phyloP scores from a whole-genome alignment of 2,113 vertebrate genomes.

The Acrocephalus kingi region DNA sequence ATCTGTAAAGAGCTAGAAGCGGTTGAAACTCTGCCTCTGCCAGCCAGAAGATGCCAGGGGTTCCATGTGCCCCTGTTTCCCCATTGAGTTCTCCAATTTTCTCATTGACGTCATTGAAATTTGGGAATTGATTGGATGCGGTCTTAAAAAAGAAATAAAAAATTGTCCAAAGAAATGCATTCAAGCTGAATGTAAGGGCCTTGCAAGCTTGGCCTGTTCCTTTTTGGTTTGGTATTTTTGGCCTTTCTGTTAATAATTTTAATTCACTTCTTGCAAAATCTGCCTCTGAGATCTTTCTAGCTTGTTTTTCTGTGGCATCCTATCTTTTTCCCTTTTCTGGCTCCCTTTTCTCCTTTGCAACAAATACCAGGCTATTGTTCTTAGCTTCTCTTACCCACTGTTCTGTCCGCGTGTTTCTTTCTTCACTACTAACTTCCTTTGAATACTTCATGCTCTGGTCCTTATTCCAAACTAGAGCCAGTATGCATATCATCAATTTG shows the following conservation, averaged over 20 bases:
- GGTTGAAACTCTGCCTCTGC: constrained; percentile 62
- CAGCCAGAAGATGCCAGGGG: constrained; percentile 60
- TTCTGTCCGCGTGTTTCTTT: neutral
- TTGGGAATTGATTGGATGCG: constrained; percentile 51
- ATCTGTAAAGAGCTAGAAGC: constrained; percentile 59
- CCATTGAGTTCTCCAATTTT: constrained; percentile 55
- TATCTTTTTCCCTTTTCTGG: constrained; percentile 20
- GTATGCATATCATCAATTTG: neutral
- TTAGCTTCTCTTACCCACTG: neutral
- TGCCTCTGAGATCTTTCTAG: constrained; percentile 12
- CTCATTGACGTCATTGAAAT: constrained; percentile 50
- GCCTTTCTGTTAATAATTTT: constrained; percentile 41
- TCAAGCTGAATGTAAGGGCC: constrained; percentile 56
- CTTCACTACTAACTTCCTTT: constrained; percentile 23
- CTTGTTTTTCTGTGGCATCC: constrained; percentile 35
- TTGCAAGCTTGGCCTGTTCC: constrained; percentile 51
- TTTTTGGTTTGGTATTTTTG: constrained; percentile 44
- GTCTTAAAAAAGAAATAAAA: constrained; percentile 38
- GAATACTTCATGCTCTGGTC: neutral
- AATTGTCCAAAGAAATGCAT: constrained; percentile 50
- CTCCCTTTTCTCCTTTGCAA: neutral
- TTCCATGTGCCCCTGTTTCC: constrained; percentile 26
- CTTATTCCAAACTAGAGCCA: neutral
- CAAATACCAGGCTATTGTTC: neutral
- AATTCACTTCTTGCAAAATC: constrained; percentile 32